Percentiles rank a stretch among this genome's conserved stretches.
Conservation (phyloP, 2,888 invertebrate species). For the Eubasilissa splendida region DNA sequence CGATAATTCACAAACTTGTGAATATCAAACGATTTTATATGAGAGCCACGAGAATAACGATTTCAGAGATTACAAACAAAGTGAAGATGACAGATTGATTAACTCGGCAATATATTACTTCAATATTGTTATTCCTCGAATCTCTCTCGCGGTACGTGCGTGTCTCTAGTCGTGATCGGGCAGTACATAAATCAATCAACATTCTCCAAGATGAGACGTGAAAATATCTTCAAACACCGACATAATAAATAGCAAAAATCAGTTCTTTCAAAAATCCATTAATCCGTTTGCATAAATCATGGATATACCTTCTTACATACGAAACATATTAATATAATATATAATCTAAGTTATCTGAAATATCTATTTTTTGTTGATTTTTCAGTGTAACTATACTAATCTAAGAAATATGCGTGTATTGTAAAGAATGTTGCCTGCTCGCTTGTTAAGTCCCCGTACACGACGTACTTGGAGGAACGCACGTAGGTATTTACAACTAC, state of each 20-base stretch:
- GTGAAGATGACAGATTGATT: conserved; percentile 6
- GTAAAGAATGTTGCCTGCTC: no score
- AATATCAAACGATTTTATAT: background rate
- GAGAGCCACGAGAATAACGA: background rate
- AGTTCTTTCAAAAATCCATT: no score
- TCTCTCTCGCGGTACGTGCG: background rate
- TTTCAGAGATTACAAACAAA: conserved; percentile 13
- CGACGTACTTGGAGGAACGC: no score
- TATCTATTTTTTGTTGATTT: no score
- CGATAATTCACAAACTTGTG: no score
- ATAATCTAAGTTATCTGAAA: no score
- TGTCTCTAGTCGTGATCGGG: conserved; percentile 19
- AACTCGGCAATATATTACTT: background rate
- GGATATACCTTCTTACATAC: no score
- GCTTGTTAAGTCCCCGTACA: no score
- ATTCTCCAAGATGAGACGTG: conserved; percentile 2
- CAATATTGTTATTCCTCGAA: conserved; percentile 7
- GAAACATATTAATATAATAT: no score
- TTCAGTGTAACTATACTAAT: no score
- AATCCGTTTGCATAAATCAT: no score
- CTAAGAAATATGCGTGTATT: no score
- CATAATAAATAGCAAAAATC: background rate
- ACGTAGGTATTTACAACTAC: conserved; percentile 18
- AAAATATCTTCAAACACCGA: background rate
- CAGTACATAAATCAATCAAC: conserved; percentile 45